phyloP scores from a whole-genome alignment of 2,113 vertebrate genomes.

The Vimba vimba region DNA sequence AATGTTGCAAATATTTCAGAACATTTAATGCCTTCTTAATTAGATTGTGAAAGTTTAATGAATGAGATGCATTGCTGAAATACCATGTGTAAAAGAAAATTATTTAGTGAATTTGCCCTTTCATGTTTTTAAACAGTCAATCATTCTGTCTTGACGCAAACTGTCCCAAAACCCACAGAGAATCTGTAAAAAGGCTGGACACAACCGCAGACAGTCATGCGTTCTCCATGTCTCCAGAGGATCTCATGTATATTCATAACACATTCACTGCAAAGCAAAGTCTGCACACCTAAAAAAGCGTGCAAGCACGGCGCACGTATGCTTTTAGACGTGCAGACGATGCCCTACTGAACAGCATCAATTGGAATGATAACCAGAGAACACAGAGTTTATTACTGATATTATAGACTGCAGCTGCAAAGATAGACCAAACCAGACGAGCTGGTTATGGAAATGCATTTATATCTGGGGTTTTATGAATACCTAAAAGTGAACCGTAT shows the following conservation, averaged over 20 bases:
- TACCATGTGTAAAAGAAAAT: not conserved
- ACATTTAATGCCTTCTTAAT: not conserved
- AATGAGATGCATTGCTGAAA: not conserved
- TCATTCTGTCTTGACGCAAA: not conserved
- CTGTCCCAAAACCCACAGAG: not conserved
- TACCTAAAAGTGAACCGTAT: not conserved
- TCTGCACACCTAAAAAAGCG: constrained; percentile 16
- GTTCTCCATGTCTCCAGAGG: not conserved
- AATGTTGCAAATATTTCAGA: not conserved
- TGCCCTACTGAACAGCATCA: constrained; percentile 1
- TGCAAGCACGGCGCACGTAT: not conserved
- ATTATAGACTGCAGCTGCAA: constrained; percentile 28
- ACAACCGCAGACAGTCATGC: not conserved
- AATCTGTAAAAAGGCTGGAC: not conserved
- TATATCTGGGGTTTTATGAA: not conserved
- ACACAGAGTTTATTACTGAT: not conserved
- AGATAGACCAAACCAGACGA: not conserved
- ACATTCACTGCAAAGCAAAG: constrained; percentile 37
- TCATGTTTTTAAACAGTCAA: not conserved
- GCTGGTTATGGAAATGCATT: not conserved
- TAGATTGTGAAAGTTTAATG: not conserved
- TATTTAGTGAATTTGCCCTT: not conserved
- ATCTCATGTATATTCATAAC: constrained; percentile 49
- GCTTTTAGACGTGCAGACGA: too few relatives aligned
- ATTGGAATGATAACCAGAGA: not conserved